A percentile compares a stretch with the other conserved stretches of the same genome.
phyloP scores from a whole-genome alignment of 2,797 vertebrate genomes.

The Zalophus californianus region DNA sequence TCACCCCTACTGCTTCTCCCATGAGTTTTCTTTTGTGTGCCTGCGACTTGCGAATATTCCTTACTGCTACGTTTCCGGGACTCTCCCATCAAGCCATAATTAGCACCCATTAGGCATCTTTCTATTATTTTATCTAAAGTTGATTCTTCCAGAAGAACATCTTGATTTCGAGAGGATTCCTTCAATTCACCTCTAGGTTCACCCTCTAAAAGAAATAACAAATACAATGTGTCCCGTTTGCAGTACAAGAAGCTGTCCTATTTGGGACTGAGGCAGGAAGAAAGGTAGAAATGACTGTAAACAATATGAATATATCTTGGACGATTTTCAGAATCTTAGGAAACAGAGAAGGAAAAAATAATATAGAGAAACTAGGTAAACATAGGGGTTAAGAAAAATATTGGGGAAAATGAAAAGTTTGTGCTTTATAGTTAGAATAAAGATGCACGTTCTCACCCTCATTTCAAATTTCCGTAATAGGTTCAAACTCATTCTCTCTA shows the following conservation, averaged over 20 bases:
- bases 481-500: not conserved
- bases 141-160: constrained; percentile 60
- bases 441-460: not conserved
- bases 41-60: constrained; percentile 17
- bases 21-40: constrained; percentile 55
- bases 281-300: not conserved
- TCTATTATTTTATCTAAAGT: constrained; percentile 76
- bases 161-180: constrained; percentile 21
- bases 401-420: not conserved
- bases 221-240: constrained; percentile 60
- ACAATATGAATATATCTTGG: not conserved
- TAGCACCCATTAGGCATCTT: constrained; percentile 45
- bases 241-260: not conserved
- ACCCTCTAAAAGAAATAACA: constrained; percentile 76
- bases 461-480: not conserved
- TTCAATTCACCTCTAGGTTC: constrained; percentile 59
- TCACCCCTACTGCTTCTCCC: not conserved
- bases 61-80: constrained; percentile 24
- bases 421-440: constrained; percentile 18
- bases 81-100: constrained; percentile 46
- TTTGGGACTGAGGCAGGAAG: not conserved
- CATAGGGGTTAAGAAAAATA: not conserved
- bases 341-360: not conserved
- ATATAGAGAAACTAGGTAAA: not conserved
- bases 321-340: not conserved